Evolutionary conservation across 2,888 invertebrate species (phyloP).

Genomic region (Therioaphis trifolii): DNA sequence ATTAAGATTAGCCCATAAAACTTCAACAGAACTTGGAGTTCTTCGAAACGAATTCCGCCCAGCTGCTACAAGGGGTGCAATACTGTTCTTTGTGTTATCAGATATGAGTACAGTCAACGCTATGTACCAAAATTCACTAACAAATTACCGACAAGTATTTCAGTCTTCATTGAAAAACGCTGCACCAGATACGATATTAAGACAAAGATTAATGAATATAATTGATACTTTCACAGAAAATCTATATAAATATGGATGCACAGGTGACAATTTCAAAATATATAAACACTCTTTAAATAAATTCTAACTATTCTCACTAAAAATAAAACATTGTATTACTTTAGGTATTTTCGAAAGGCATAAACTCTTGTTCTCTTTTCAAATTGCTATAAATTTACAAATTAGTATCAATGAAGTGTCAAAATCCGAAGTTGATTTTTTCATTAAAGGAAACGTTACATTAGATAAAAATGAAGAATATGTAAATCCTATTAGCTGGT

Average conservation of each 20-base stretch:
- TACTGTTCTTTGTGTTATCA: conserved; percentile 88
- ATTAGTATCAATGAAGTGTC: conserved; percentile 75
- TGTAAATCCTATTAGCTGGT: conserved; percentile 79
- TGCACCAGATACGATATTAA: conserved; percentile 82
- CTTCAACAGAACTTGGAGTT: conserved; percentile 83
- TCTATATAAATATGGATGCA: conserved; percentile 91
- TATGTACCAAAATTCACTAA: conserved; percentile 93
- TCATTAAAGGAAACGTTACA: conserved; percentile 81
- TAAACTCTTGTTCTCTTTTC: conserved; percentile 89
- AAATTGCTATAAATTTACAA: conserved; percentile 87
- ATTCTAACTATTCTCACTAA: neutral
- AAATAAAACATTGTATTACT: neutral
- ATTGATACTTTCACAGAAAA: conserved; percentile 86
- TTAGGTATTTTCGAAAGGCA: conserved; percentile 70
- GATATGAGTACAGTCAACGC: conserved; percentile 89
- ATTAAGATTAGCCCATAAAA: conserved; percentile 79
- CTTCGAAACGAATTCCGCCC: conserved; percentile 87
- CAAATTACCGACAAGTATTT: conserved; percentile 87
- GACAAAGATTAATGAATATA: conserved; percentile 82
- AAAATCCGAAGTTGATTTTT: conserved; percentile 86
- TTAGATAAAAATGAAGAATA: conserved; percentile 77
- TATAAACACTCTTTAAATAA: neutral
- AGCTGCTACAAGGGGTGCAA: conserved; percentile 87
- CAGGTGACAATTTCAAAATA: conserved; percentile 73
- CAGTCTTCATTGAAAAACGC: conserved; percentile 83